Conservation (phyloP, 2,113 vertebrate species). For the Rhinogobius similis region DNA sequence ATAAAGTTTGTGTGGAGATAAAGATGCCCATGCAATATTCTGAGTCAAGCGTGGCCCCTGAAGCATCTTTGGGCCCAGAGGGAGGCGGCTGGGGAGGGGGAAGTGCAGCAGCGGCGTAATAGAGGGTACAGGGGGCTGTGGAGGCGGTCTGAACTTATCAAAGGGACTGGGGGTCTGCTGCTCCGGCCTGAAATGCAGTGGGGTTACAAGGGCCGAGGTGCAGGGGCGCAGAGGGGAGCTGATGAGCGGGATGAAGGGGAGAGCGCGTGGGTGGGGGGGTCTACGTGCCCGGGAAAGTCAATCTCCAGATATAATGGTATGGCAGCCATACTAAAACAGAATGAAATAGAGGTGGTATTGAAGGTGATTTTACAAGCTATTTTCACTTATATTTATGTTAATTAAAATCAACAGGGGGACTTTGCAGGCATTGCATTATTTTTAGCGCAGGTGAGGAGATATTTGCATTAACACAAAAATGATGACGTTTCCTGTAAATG, state of each 20-base stretch:
- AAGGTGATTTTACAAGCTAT: constrained; percentile 10
- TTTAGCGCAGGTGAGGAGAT: neutral
- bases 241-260: constrained; percentile 55
- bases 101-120: constrained; percentile 33
- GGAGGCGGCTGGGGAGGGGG: constrained; percentile 37
- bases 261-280: constrained; percentile 20
- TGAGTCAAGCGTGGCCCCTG: constrained; percentile 64
- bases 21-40: constrained; percentile 66
- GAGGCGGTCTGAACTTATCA: constrained; percentile 66
- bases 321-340: constrained; percentile 5
- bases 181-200: constrained; percentile 46
- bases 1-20: constrained; percentile 56
- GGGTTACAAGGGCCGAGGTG: constrained; percentile 11
- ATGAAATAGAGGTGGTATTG: constrained; percentile 2
- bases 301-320: constrained; percentile 22
- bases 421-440: neutral
- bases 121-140: constrained; percentile 39
- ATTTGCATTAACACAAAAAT: neutral
- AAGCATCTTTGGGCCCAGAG: constrained; percentile 53
- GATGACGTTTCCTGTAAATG: neutral
- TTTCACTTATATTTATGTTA: neutral
- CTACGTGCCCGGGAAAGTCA: constrained; percentile 40
- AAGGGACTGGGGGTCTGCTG: constrained; percentile 61
- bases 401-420: neutral
- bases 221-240: constrained; percentile 34